Evolutionary conservation across 2,888 invertebrate genomes (phyloP).

Genomic region (Eudemis profundana): DNA sequence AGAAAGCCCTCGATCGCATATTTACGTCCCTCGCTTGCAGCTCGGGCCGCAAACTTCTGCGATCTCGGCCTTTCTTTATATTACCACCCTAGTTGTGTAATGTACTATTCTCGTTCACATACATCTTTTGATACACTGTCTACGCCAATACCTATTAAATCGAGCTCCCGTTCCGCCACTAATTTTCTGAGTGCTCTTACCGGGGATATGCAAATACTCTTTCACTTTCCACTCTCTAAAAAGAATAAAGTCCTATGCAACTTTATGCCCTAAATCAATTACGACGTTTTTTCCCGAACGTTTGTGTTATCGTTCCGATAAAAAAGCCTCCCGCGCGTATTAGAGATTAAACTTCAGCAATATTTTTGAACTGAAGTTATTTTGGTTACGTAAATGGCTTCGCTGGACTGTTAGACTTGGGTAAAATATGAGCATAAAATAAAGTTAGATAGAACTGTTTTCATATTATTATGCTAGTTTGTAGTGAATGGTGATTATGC

Average conservation of each 20-base stretch:
- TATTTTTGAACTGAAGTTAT: conserved; percentile 44
- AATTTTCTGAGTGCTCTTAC: conserved; percentile 33
- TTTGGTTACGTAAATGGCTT: conserved; percentile 39
- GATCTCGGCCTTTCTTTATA: too few relatives aligned
- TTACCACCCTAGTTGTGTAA: too few relatives aligned
- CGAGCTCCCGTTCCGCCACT: conserved; percentile 16
- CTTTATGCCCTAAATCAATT: not conserved
- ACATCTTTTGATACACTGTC: not conserved
- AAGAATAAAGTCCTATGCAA: not conserved
- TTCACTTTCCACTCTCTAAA: not conserved
- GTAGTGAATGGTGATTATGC: conserved; percentile 2
- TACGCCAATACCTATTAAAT: conserved; percentile 17
- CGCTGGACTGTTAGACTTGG: conserved; percentile 49
- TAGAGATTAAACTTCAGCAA: conserved; percentile 44
- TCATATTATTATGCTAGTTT: conserved; percentile 12
- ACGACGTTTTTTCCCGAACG: not conserved
- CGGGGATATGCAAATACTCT: conserved; percentile 31
- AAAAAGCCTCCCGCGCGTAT: conserved; percentile 20
- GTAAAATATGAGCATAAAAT: conserved; percentile 25
- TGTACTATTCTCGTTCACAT: not conserved
- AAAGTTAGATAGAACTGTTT: conserved; percentile 15
- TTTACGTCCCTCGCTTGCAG: too few relatives aligned
- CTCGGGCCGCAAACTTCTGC: too few relatives aligned
- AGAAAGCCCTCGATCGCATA: too few relatives aligned
- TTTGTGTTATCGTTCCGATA: conserved; percentile 9